phyloP scores from a whole-genome alignment of 2,888 invertebrate species.

The Prostheceraeus crozeri region DNA sequence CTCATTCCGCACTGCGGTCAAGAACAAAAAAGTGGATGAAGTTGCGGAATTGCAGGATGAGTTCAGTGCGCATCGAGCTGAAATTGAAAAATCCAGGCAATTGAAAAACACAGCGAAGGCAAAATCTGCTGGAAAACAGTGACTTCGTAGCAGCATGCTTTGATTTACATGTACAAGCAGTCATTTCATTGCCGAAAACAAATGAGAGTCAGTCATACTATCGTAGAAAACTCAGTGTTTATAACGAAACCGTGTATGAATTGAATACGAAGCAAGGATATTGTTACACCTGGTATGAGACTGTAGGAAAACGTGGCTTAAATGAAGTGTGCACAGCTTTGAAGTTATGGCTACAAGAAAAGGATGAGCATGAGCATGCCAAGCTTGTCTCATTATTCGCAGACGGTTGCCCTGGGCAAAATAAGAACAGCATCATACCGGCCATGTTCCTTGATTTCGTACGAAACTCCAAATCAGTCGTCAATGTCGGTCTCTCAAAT shows the following conservation, averaged over 20 bases:
- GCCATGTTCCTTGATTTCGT: neutral
- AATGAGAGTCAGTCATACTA: no score
- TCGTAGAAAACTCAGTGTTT: neutral
- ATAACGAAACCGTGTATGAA: slow-evolving; percentile 16
- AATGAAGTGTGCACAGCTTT: neutral
- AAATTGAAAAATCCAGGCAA: no score
- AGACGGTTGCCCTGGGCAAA: slow-evolving; percentile 14
- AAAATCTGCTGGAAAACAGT: no score
- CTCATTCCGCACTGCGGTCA: no score
- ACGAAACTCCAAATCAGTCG: neutral
- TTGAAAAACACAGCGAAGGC: no score
- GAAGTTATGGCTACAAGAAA: neutral
- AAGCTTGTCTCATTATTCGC: neutral
- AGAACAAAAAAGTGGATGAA: no score
- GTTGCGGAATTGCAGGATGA: no score
- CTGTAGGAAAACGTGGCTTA: neutral
- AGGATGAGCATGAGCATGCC: neutral
- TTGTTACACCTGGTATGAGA: slow-evolving; percentile 9
- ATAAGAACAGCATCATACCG: neutral
- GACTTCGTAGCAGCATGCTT: no score
- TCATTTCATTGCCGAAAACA: no score
- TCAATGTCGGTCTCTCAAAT: neutral
- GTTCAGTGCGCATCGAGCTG: no score
- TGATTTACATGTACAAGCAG: no score
- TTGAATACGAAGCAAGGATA: neutral